Percentiles rank a stretch among this genome's conserved stretches.
Evolutionary conservation across 2,888 invertebrate genomes (phyloP).

Genomic region (Drosophila merina): DNA sequence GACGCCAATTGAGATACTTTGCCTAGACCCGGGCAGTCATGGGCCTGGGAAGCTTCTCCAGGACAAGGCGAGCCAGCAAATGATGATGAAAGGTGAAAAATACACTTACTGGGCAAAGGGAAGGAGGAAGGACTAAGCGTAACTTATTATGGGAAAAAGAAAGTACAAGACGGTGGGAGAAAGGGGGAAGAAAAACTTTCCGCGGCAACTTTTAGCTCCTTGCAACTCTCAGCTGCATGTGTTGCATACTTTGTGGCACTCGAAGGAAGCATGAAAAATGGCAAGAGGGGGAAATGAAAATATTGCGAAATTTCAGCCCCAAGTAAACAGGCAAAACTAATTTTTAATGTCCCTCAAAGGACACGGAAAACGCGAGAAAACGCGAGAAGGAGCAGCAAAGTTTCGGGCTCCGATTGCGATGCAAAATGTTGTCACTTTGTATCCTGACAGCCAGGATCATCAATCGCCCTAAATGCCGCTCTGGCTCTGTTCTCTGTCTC

Average conservation of each 20-base stretch:
- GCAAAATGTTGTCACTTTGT: conserved; percentile 51
- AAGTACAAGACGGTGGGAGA: background rate
- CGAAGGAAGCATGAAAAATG: conserved; percentile 38
- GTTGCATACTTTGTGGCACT: conserved; percentile 55
- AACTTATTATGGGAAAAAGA: conserved; percentile 50
- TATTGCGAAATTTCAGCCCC: conserved; percentile 42
- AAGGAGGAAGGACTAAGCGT: conserved; percentile 18
- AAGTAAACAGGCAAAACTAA: conserved; percentile 54
- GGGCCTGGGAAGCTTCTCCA: conserved; percentile 9
- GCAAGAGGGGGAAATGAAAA: conserved; percentile 8
- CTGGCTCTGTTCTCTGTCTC: conserved; percentile 1
- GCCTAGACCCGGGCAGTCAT: conserved; percentile 40
- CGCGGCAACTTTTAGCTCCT: conserved; percentile 52
- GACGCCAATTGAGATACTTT: conserved; percentile 53
- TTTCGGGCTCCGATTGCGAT: conserved; percentile 30
- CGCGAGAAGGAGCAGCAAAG: conserved; percentile 6
- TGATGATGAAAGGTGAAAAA: conserved; percentile 50
- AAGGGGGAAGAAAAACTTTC: conserved; percentile 47
- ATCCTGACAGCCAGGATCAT: conserved; percentile 38
- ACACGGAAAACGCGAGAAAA: background rate
- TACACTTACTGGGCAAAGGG: conserved; percentile 11
- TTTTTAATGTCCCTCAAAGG: conserved; percentile 52
- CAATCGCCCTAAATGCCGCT: conserved; percentile 36
- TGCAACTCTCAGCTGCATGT: conserved; percentile 61
- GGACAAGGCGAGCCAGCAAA: conserved; percentile 27